These are phyloP conservation scores for Erannis defoliaria DNA, from an alignment of 2,888 invertebrate genomes.

Conservation along the genomic window DNA sequence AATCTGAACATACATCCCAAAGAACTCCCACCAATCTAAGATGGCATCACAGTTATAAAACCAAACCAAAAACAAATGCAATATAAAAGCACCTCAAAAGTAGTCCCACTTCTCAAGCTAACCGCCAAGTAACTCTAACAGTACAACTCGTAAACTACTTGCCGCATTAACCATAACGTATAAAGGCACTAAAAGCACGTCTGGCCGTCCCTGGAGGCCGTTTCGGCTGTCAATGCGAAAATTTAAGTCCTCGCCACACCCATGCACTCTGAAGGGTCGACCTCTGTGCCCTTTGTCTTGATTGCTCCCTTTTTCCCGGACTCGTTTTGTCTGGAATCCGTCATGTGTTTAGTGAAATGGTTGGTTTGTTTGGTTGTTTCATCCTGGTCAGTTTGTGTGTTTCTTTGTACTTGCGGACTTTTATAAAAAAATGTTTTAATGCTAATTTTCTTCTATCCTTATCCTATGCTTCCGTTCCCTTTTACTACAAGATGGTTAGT, in stretches of 20 bases:
- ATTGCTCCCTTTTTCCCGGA: conserved; percentile 66
- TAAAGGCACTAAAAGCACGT: conserved; percentile 85
- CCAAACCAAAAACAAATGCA: conserved; percentile 1
- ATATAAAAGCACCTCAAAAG: conserved; percentile 14
- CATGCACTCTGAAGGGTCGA: conserved; percentile 84
- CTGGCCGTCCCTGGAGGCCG: conserved; percentile 81
- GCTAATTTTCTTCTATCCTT: too few species aligned
- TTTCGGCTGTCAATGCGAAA: conserved; percentile 86
- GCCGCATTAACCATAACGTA: conserved; percentile 85
- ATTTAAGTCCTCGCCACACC: conserved; percentile 83
- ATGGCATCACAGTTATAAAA: not conserved
- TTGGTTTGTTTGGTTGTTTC: too few species aligned
- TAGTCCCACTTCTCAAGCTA: conserved; percentile 68
- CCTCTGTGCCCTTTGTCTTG: conserved; percentile 82
- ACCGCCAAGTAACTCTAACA: conserved; percentile 58
- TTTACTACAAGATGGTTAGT: too few species aligned
- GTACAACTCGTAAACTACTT: conserved; percentile 82
- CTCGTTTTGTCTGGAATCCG: conserved; percentile 50
- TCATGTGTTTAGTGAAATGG: conserved; percentile 28
- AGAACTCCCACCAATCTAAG: too few species aligned
- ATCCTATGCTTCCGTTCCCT: too few species aligned
- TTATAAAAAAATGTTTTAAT: not conserved
- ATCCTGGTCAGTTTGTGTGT: conserved; percentile 4
- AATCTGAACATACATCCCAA: too few species aligned
- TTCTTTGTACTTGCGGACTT: not conserved